These are phyloP conservation scores for Cephalotes varians DNA, from an alignment of 2,888 invertebrate species.

Conservation along the genomic window DNA sequence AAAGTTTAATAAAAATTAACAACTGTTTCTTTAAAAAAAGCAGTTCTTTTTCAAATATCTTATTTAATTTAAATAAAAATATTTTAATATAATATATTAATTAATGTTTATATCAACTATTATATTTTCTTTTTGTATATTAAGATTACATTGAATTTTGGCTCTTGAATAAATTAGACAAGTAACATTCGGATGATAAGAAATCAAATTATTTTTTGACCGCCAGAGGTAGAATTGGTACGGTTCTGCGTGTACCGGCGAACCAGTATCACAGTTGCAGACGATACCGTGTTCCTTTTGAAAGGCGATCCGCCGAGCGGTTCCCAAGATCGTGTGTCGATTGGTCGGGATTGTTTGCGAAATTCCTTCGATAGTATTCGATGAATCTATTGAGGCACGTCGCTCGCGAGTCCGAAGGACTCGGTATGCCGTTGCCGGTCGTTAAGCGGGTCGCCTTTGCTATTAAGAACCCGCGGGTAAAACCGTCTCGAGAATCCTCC, in stretches of 20 bases:
- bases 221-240: background rate
- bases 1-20: background rate
- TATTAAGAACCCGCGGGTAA: constrained; percentile 76
- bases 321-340: constrained; percentile 84
- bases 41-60: background rate
- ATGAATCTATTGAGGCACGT: constrained; percentile 86
- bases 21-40: background rate
- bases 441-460: constrained; percentile 79
- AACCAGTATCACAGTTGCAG: constrained; percentile 57
- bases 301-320: constrained; percentile 80
- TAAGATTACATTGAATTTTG: background rate
- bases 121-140: background rate
- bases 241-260: constrained; percentile 18
- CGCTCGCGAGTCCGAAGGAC: constrained; percentile 77
- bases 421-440: constrained; percentile 80
- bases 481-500: constrained; percentile 74
- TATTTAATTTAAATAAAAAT: background rate
- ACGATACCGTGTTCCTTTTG: constrained; percentile 75
- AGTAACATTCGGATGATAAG: background rate
- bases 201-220: background rate
- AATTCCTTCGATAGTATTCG: constrained; percentile 86
- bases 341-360: constrained; percentile 84
- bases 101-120: background rate
- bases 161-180: background rate
- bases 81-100: background rate